phyloP scores from a whole-genome alignment of 2,888 invertebrate genomes.

The Megamerina dolium region DNA sequence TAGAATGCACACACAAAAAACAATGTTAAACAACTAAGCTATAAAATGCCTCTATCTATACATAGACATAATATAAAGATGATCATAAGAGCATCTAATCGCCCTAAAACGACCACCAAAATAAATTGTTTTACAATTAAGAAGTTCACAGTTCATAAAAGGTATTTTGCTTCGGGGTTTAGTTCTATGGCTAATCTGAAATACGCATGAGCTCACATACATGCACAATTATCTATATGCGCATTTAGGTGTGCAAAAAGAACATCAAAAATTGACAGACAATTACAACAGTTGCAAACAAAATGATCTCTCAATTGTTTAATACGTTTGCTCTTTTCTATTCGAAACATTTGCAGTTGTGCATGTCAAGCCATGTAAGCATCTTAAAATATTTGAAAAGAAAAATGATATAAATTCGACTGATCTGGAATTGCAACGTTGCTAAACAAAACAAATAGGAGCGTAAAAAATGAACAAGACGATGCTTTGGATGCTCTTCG shows the following conservation, averaged over 20 bases:
- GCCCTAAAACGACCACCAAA: constrained; percentile 34
- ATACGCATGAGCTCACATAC: not conserved
- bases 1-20: too few species aligned
- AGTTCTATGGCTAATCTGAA: too few species aligned
- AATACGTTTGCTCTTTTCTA: not conserved
- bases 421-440: constrained; percentile 7
- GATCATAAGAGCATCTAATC: constrained; percentile 3
- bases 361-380: constrained; percentile 29
- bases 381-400: constrained; percentile 25
- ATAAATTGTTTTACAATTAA: constrained; percentile 36
- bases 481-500: too few species aligned
- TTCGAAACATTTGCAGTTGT: constrained; percentile 3
- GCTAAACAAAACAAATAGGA: too few species aligned
- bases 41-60: too few species aligned
- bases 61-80: too few species aligned
- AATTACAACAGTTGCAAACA: constrained; percentile 19
- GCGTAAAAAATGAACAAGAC: too few species aligned
- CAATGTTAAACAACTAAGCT: too few species aligned
- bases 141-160: constrained; percentile 17
- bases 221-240: not conserved
- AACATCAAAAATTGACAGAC: too few species aligned
- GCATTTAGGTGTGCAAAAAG: not conserved
- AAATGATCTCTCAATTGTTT: constrained; percentile 10
- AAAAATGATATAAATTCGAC: constrained; percentile 1
- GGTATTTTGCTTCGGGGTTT: constrained; percentile 1